Evolutionary conservation across 2,888 invertebrate species (phyloP), one percentile per base, ranked within the genome.

Genomic region (Hemithea aestivaria): DNA sequence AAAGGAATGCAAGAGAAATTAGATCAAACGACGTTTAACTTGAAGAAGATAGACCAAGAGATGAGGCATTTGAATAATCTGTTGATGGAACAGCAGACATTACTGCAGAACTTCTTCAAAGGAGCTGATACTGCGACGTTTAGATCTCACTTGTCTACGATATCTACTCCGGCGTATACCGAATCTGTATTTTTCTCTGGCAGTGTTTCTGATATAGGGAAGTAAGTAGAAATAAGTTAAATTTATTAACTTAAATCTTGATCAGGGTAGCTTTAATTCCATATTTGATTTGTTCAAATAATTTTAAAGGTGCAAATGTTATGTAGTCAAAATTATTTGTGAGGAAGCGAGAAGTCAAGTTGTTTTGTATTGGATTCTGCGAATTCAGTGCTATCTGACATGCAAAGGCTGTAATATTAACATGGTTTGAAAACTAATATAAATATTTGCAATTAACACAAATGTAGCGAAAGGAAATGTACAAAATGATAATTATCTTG

Each of bases 11-110:
- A 92, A 27, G 90, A 89, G 49, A 92, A 92, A 66, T 89, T 93
- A 9, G 92, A 93, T 47, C 91, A 91, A 51, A 91, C 90, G 33
- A 90, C 90, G 2, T 92, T 93, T 54, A 91, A 92, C 62, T 88
- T 93, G 47, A 92, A 92, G 63, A 89, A 89, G 47, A 88, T 93
- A 42, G 90, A 91, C 20, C 90, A 90, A 59, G 93, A 93, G 68
- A 89, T 93, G 62, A 88, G 89, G 49, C 92, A 92, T 64, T 70
- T 93, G 53, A 91, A 92, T 58, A 88, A 73, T 0, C 46, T 87
- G 35, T 39, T 88, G 21, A 62, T 81, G 58, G 82, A 78, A 22
- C 88, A 88, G 42, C 87, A 87, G 35, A 66, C 63, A 29, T 53
- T 85, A 37, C 40, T 88, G 26, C 80, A 81, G 34, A 78, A 63